A percentile compares a stretch with the other conserved stretches of the same genome.
Conservation (phyloP, 2,113 vertebrate genomes). For the Alexandromys fortis region DNA sequence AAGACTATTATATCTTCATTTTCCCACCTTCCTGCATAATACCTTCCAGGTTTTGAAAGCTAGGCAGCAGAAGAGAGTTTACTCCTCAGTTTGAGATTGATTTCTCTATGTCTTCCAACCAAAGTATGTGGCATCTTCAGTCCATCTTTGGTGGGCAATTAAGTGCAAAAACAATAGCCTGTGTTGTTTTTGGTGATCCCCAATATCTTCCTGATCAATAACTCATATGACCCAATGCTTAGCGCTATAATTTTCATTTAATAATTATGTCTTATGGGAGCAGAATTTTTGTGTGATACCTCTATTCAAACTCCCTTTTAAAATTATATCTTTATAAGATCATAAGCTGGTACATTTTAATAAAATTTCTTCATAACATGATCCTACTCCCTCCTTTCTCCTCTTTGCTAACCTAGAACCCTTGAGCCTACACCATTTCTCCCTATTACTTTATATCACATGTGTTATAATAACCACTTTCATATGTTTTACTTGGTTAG, state of each 20-base stretch:
- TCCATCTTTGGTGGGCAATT: not conserved
- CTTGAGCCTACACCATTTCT: not conserved
- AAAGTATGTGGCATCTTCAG: not conserved
- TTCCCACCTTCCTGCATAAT: not conserved
- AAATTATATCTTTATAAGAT: not conserved
- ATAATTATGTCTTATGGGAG: not conserved
- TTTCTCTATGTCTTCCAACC: not conserved
- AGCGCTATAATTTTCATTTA: not conserved
- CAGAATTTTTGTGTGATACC: not conserved
- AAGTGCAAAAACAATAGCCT: not conserved
- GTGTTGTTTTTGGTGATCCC: not conserved
- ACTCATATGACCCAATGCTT: not conserved
- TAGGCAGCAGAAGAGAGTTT: not conserved
- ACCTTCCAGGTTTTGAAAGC: not conserved
- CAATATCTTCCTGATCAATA: not conserved
- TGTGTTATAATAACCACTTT: not conserved
- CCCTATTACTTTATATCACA: not conserved
- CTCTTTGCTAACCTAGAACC: not conserved
- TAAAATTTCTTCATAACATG: not conserved
- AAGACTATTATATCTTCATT: not conserved
- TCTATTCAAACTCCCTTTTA: not conserved
- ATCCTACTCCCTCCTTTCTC: not conserved
- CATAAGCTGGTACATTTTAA: not conserved
- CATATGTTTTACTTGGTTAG: not conserved
- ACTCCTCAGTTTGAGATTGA: not conserved